Conservation (phyloP, 2,888 invertebrate species). For the Troides aeacus region DNA sequence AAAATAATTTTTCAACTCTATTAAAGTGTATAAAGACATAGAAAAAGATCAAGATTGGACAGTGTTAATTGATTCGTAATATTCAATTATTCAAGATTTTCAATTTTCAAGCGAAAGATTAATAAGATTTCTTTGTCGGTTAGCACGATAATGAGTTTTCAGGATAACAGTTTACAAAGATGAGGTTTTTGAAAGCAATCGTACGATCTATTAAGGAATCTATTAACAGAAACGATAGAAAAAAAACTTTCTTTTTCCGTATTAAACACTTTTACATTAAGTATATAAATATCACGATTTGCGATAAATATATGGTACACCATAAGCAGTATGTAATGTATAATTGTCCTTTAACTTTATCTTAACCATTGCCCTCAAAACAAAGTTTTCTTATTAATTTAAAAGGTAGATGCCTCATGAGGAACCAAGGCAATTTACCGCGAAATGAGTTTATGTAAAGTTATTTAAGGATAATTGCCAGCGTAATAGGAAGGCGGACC, state of each 20-base stretch:
- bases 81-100: constrained; percentile 74
- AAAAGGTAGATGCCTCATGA: constrained; percentile 31
- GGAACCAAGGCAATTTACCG: constrained; percentile 31
- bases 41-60: constrained; percentile 34
- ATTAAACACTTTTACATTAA: no score
- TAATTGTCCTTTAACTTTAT: neutral
- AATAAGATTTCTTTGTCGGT: constrained; percentile 71
- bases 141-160: constrained; percentile 74
- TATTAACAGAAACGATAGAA: constrained; percentile 11
- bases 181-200: constrained; percentile 52
- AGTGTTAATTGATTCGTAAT: constrained; percentile 55
- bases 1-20: neutral
- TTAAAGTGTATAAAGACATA: neutral
- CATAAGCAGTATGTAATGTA: neutral
- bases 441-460: constrained; percentile 33
- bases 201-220: constrained; percentile 47
- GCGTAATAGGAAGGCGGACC: constrained; percentile 21
- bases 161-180: constrained; percentile 68
- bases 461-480: constrained; percentile 33
- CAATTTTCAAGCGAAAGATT: constrained; percentile 70
- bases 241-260: neutral
- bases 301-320: neutral
- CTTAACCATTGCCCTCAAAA: constrained; percentile 1
- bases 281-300: neutral
- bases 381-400: constrained; percentile 33